Base-by-base conservation (phyloP, 2,113 vertebrate genomes). In the Phocoena sinus region DNA sequence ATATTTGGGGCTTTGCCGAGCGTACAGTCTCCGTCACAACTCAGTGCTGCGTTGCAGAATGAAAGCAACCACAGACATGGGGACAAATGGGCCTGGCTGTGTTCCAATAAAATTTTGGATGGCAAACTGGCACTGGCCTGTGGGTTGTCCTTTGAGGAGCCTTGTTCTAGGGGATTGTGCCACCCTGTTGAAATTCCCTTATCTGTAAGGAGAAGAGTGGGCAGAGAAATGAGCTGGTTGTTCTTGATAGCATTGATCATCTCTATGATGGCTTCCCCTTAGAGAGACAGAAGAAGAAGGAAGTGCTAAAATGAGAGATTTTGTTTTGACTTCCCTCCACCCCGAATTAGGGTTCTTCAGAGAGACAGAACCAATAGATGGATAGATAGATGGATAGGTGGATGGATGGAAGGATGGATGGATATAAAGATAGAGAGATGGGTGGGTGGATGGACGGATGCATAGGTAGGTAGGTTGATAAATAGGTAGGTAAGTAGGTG, bases 241-340 rank as follows among this genome's bases (percentile, higher is more conserved):
- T 73, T 25, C 17, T 28, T 5, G 17, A 3, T 70, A 58, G 56
- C 28, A 71, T 0, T 23, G 47, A 23, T 50, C 21, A 84, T 31
- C 14, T 82, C 36, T 41, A 18, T 23, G 5, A 50, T 18, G 38
- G 41, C 80, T 79, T 94, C 20, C 26, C 58, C 70, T 23, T 2
- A 11, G 47, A 94, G 71, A 76, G 31, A 70, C 25, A 89, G 67
- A 50, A 95, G 63, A 53, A 95, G 28, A 58, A 95, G 63, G 76
- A 74, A 81, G 10, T 23, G 17, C 28, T 80, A 83, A 92, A 17
- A 60, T 47, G 38, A 6, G 70, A 70, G 9, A 13, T 86, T 85
- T 91, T 60, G 21, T 86, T 93, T 91, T 71, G 36, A 76, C 28
- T 41, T 8, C 38, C 2, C 12, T 31, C 25, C 2, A 5, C 23